Evolutionary conservation across 2,113 vertebrate genomes (phyloP).

Genomic region (Thinocorus orbignyianus): DNA sequence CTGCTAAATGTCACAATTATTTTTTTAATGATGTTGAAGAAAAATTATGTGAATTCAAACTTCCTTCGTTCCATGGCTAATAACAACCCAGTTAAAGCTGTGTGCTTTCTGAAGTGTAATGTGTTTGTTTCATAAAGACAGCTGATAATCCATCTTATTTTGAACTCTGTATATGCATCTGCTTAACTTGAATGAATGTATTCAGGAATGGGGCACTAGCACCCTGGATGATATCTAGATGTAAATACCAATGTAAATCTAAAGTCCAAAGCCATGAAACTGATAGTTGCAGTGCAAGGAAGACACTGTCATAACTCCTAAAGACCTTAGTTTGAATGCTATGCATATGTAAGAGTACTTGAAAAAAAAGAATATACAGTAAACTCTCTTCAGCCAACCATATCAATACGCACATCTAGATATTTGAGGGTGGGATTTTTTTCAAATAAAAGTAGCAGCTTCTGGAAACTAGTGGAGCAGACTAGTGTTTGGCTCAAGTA

Average conservation of each 20-base stretch:
- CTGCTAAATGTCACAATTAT: neutral
- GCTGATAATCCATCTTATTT: neutral
- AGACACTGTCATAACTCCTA: neutral
- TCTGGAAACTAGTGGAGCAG: neutral
- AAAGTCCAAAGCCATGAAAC: neutral
- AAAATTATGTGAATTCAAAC: neutral
- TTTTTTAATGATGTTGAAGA: neutral
- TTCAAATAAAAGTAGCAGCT: neutral
- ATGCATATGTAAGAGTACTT: neutral
- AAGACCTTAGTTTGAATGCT: neutral
- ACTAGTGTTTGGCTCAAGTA: neutral
- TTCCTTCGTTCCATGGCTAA: neutral
- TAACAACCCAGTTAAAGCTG: neutral
- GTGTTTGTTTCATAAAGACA: neutral
- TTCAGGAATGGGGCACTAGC: neutral
- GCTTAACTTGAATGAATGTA: neutral
- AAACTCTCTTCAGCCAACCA: neutral
- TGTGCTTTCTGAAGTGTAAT: neutral
- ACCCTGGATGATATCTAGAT: neutral
- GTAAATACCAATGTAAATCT: neutral
- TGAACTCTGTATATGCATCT: neutral
- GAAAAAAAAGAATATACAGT: neutral
- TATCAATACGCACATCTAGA: neutral
- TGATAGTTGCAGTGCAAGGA: neutral
- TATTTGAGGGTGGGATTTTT: neutral